phyloP scores from a whole-genome alignment of 1,140 invertebrate species.

The Drosophila equinoxialis region DNA sequence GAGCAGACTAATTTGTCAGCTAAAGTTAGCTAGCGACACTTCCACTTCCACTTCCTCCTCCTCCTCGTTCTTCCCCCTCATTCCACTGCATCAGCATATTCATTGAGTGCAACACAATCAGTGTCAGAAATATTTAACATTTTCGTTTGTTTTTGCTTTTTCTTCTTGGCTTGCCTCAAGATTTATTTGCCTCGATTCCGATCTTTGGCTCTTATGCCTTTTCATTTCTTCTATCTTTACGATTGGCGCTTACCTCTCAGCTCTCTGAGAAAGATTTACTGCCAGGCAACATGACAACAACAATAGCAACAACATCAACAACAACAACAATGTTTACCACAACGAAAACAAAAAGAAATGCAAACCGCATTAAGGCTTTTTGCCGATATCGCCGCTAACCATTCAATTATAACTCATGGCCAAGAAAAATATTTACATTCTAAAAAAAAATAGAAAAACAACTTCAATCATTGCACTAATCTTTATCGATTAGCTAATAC shows the following conservation, averaged over 20 bases:
- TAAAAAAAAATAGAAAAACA: background rate
- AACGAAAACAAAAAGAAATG: background rate
- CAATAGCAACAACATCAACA: conserved; percentile 22
- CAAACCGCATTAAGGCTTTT: background rate
- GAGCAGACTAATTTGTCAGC: conserved; percentile 6
- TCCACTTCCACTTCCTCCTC: background rate
- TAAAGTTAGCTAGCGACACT: conserved; percentile 7
- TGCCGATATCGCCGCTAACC: background rate
- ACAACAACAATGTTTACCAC: conserved; percentile 9
- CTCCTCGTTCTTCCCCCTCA: too few species aligned
- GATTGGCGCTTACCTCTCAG: conserved; percentile 27
- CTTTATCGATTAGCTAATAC: background rate
- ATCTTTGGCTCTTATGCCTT: conserved; percentile 21
- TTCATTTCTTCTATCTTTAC: background rate
- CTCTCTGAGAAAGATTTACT: conserved; percentile 63
- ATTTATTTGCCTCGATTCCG: conserved; percentile 52
- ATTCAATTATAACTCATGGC: conserved; percentile 7
- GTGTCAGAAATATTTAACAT: conserved; percentile 67
- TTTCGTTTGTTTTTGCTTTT: conserved; percentile 32
- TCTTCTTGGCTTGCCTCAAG: conserved; percentile 23
- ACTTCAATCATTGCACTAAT: background rate
- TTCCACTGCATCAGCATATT: background rate
- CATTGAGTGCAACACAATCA: conserved; percentile 49
- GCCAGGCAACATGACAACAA: conserved; percentile 28
- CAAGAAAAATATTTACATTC: background rate